phyloP scores from a whole-genome alignment of 2,888 invertebrate genomes.

The Molanna angustata region DNA sequence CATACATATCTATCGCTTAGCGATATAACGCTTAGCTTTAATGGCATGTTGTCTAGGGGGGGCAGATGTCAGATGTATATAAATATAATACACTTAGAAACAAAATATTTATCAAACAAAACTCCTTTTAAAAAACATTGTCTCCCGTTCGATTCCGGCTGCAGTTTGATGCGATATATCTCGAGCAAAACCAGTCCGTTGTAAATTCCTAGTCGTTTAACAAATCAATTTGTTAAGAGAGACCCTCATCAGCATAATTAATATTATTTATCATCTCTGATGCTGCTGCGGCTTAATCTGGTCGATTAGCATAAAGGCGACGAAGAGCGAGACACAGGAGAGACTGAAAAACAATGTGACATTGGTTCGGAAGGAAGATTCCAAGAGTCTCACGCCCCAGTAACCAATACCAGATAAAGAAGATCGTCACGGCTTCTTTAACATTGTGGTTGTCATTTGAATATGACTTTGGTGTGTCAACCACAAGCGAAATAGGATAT shows the following conservation, averaged over 20 bases:
- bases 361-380: slow-evolving; percentile 7
- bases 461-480: too few species aligned
- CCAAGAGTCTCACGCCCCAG: slow-evolving; percentile 23
- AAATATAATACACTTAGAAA: too few species aligned
- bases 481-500: too few species aligned
- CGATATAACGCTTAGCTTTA: too few species aligned
- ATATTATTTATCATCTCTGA: not conserved
- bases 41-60: too few species aligned
- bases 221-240: not conserved
- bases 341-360: not conserved
- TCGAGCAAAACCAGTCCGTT: not conserved
- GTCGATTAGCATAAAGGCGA: not conserved
- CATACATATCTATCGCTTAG: too few species aligned
- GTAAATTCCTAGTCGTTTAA: not conserved
- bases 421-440: slow-evolving; percentile 19
- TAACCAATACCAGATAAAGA: slow-evolving; percentile 25
- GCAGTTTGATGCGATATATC: too few species aligned
- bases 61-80: too few species aligned
- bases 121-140: too few species aligned
- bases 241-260: not conserved
- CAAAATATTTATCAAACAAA: too few species aligned
- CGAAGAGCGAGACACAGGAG: not conserved
- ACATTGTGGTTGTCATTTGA: not conserved
- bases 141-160: too few species aligned
- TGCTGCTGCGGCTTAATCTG: not conserved